Evolutionary conservation across 2,113 vertebrate species (phyloP), one percentile per base, ranked within the genome.

Genomic region (Melanerpes aurifrons): DNA sequence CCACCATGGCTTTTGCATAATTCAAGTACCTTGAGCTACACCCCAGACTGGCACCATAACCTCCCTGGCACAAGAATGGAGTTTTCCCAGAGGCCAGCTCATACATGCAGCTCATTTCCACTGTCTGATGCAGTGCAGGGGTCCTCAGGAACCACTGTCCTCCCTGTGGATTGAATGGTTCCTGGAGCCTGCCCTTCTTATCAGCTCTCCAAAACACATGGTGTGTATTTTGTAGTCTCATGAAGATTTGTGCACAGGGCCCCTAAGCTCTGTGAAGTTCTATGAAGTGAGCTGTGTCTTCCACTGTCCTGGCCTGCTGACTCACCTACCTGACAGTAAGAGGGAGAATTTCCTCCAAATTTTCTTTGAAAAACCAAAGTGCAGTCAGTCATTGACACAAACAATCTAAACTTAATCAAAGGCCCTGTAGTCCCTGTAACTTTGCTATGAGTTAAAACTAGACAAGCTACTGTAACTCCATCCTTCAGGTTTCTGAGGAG

Each of bases 381-480:
- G 48, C 63, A n/a, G 21, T 67, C 78, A 87, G 57, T 67, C 47
- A 59, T 61, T 70, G 82, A 72, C 56, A 61, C 43, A 62, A 77
- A n/a, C 50, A 69, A 21, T 72, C 64, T 84, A 92, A 89, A 87
- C 3, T 84, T 24, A 72, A 50, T 37, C 37, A 45, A 78, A 50
- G 54, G 86, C 81, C n/a, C 92, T 47, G 54, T 66, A 66, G 86
- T 29, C 21, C 26, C 56, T 70, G 74, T 37, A 73, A 66, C 84
- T 85, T 93, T 57, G 53, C 93, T 76, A 82, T 54, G 29, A 82
- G 16, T 87, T 92, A 79, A 76, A 92, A 50, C 50, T 69, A 86
- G 35, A 47, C n/a, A 61, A 74, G n/a, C 86, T 68, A 70, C 58
- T 84, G 28, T 69, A 72, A 35, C 19, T 82, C 50, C 68, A 4